Evolutionary conservation across 1,140 invertebrate genomes (phyloP), one percentile per base, ranked within the genome.

Genomic region (Drosophila ambigua): DNA sequence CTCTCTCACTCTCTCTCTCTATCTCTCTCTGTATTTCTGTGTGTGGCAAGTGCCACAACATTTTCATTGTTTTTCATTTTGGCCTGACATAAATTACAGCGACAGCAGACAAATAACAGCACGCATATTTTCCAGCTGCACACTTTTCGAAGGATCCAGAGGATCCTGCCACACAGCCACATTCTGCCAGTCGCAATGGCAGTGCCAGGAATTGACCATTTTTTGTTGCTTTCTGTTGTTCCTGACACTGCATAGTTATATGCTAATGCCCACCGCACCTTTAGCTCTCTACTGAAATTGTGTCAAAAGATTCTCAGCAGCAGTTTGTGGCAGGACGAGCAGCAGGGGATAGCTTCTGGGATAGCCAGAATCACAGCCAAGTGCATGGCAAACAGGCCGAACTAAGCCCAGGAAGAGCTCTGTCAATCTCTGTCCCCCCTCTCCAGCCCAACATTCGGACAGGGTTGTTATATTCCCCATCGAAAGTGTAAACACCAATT

Each of bases 31-130:
- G 43, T 41, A 44, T 71, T 39, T 76, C 41, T 69, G 60, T 62
- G 58, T 60, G 43, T 54, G 63, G 20, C 46, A 66, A 77, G 77
- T 67, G 59, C 60, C 67, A 80, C 64, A 79, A 79, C 71, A 79
- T 69, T 79, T 79, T 79, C 64, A 69, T 71, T 71, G 64, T 81
- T 74, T 81, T 81, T 73, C 28, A 52, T 72, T 66, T 78, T 68
- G 66, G 73, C 66, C 62, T 77, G 79, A 82, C 79, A 82, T 82
- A 82, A 82, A 82, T 82, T 82, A 82, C 68, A 81, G 55, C 63
- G 60, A 82, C 78, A 72, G 60, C 50, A 43, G 59, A 61, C 69
- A 61, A 78, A 72, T 55, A 72, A 65, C 62, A 72, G 64, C 59
- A 79, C 72, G 72, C 78, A 77, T 81, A 81, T 77, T 81, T 81